Percentiles rank a stretch among this genome's conserved stretches.
phyloP scores from a whole-genome alignment of 2,888 invertebrate genomes.

The Chrysina gloriosa region DNA sequence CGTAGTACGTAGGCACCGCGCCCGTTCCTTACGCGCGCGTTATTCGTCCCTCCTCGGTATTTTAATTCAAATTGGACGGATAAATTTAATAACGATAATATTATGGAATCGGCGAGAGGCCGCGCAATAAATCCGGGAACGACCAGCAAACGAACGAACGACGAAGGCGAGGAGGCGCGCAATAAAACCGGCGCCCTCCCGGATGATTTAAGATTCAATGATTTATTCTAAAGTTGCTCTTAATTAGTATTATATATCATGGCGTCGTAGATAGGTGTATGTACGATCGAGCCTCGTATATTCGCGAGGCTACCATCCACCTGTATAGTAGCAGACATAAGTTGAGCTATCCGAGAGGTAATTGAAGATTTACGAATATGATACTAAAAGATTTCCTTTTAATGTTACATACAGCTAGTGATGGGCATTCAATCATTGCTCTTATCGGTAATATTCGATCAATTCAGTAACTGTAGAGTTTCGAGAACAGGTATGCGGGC shows the following conservation, averaged over 20 bases:
- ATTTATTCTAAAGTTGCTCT: slow-evolving; percentile 40
- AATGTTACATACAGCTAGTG: too few species aligned
- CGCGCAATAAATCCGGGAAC: slow-evolving; percentile 32
- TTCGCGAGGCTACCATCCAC: too few species aligned
- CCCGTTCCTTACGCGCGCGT: background rate
- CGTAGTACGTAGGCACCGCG: background rate
- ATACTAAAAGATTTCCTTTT: too few species aligned
- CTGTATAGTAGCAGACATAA: too few species aligned
- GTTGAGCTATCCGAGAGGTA: too few species aligned
- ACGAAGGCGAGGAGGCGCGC: background rate
- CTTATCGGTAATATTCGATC: too few species aligned
- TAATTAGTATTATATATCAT: slow-evolving; percentile 44
- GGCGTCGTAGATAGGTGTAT: background rate
- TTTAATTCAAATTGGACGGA: slow-evolving; percentile 33
- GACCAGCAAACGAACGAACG: background rate
- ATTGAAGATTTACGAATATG: too few species aligned
- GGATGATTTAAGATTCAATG: slow-evolving; percentile 41
- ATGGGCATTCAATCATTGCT: too few species aligned
- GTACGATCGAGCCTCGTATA: too few species aligned
- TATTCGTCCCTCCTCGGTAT: background rate
- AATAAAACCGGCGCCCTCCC: slow-evolving; percentile 22
- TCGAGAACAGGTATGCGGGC: too few species aligned
- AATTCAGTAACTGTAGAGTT: too few species aligned
- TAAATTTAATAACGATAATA: slow-evolving; percentile 39
- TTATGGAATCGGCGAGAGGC: slow-evolving; percentile 31